These are phyloP conservation scores for Neodon shergylaensis DNA, from an alignment of 2,113 vertebrate species.

Conservation along the genomic window DNA sequence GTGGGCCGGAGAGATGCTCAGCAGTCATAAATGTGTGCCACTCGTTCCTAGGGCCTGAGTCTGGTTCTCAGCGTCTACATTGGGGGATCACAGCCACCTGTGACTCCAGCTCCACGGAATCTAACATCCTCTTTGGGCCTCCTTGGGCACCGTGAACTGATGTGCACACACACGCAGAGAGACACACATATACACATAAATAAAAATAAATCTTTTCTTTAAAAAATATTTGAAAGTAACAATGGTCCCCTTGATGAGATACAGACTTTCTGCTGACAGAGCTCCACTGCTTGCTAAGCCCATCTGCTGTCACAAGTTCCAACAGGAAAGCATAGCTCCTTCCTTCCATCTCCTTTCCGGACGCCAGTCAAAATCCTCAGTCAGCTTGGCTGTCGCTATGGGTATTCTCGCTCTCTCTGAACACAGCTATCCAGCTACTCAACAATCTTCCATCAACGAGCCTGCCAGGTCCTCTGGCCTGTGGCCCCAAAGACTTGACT, in stretches of 20 bases:
- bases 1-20: not conserved
- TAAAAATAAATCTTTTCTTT: not conserved
- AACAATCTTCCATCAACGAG: not conserved
- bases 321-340: not conserved
- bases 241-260: not conserved
- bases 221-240: not conserved
- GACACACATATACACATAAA: not conserved
- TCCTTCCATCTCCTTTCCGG: not conserved
- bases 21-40: not conserved
- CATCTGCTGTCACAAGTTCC: too few species aligned
- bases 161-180: not conserved
- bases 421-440: not conserved
- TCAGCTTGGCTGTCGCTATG: too few species aligned
- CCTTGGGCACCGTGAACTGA: not conserved
- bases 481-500: not conserved
- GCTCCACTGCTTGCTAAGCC: not conserved
- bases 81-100: not conserved
- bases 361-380: not conserved
- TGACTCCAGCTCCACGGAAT: not conserved
- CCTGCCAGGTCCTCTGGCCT: not conserved
- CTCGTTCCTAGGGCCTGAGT: not conserved
- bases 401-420: too few species aligned
- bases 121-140: not conserved
- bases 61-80: not conserved
- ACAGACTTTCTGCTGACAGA: not conserved